A percentile compares a stretch with the other conserved stretches of the same genome.
Conservation (phyloP, 2,113 vertebrate species). For the Pterophyllum scalare region DNA sequence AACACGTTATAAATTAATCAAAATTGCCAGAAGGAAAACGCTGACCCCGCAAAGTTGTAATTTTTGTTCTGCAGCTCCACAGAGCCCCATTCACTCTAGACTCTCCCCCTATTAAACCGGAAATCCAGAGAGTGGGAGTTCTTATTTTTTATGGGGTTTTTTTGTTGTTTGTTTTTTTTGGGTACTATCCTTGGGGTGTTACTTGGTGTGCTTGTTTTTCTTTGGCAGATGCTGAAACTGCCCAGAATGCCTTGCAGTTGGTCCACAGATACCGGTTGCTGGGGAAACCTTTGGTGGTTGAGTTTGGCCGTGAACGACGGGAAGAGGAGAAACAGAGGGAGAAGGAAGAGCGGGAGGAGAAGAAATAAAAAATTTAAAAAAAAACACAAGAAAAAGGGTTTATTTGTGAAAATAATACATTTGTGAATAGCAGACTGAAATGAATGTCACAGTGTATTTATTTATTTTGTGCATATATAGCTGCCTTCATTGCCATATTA, state of each 20-base stretch:
- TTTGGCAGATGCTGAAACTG: slow-evolving; percentile 79
- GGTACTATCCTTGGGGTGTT: background rate
- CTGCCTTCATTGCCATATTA: fast-evolving
- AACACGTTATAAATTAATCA: background rate
- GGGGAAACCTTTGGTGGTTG: slow-evolving; percentile 90
- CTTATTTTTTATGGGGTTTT: background rate
- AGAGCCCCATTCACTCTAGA: background rate
- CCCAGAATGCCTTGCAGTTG: slow-evolving; percentile 83
- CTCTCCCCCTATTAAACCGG: background rate
- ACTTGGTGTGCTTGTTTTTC: slow-evolving; percentile 22
- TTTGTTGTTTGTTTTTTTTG: background rate
- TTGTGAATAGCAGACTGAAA: background rate
- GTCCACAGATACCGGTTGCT: slow-evolving; percentile 88
- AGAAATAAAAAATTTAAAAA: slow-evolving; percentile 4
- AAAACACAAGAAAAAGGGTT: background rate
- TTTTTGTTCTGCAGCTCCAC: background rate
- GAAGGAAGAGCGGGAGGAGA: background rate
- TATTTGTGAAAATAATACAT: background rate
- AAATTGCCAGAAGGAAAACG: background rate
- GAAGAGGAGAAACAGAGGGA: slow-evolving; percentile 51
- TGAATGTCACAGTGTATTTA: background rate
- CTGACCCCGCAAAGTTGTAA: background rate
- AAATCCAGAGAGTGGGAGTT: background rate
- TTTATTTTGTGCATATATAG: background rate
- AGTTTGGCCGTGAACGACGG: slow-evolving; percentile 86